Base-by-base conservation (phyloP, 2,113 vertebrate species). In the Murina feae region DNA sequence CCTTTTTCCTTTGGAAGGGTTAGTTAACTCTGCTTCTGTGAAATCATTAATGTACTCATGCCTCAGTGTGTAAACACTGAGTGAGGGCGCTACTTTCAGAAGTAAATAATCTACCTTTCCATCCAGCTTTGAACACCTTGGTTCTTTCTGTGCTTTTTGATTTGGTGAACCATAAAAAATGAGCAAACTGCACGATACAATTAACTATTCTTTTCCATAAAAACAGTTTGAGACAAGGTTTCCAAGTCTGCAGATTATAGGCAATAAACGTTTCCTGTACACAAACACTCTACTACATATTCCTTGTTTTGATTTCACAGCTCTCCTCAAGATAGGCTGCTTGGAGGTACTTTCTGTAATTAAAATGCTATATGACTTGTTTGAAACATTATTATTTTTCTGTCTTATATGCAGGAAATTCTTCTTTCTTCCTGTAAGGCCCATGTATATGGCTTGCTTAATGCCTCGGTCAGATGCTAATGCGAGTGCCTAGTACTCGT, bases 121-220 rank as follows among this genome's bases (percentile, higher is more conserved):
- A 68, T 92, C 37, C 32, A 42, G 11, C 58, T 91, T 83, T 76
- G 82, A 74, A 39, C 58, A 42, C 13, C 55, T 85, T 44, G 23
- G n/a, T 63, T 88, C 60, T 74, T 63, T 72, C 32, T 74, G 44
- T 79, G 44, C 82, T 71, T 96, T 91, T 93, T 78, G 35, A 93
- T 65, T 86, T 91, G 35, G 7, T 79, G 39, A 90, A 85, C 39
- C 75, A 5, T 66, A 75, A n/a, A 71, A 72, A 75, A 55, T 55
- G 71, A 89, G n/a, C 37, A 28, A 89, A 25, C 39, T 37, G 21
- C 23, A 80, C 53, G 69, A 84, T 37, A 49, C 35, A 11, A 6
- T 91, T 76, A 82, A 66, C 16, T 47, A 28, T 58, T 78, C 39
- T 75, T 95, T 96, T 72, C 76, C 49, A 68, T 89, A 32, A 94